These are phyloP conservation scores for Pherbina coryleti DNA, from an alignment of 2,888 invertebrate genomes.

Conservation along the genomic window DNA sequence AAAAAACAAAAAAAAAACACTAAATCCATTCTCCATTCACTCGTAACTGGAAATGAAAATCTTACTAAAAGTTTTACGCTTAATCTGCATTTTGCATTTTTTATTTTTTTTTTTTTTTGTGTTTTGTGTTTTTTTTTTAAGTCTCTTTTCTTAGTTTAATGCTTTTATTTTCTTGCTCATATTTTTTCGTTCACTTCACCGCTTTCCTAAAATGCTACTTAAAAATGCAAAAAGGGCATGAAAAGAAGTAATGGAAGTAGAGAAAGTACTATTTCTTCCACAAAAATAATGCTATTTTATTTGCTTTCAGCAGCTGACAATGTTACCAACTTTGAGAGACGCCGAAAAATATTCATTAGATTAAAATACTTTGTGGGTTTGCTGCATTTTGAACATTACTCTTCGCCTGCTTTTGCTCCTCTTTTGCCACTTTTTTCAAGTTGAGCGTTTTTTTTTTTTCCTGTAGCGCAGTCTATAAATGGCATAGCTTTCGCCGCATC, in stretches of 20 bases:
- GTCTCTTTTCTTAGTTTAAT: not conserved
- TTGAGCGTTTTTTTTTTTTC: not conserved
- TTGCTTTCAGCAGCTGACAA: constrained; percentile 27
- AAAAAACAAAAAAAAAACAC: constrained; percentile 19
- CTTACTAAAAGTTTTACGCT: constrained; percentile 21
- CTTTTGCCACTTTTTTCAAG: not conserved
- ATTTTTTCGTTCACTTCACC: not conserved
- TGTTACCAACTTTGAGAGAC: constrained; percentile 42
- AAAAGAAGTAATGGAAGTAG: not conserved
- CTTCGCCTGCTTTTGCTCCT: not conserved
- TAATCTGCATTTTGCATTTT: constrained; percentile 27
- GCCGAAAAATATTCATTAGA: constrained; percentile 49
- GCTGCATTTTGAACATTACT: not conserved
- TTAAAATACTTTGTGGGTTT: constrained; percentile 37
- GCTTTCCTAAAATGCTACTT: not conserved
- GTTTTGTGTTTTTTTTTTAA: not conserved
- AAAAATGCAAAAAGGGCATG: constrained; percentile 4
- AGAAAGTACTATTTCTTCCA: not conserved
- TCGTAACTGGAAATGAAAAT: constrained; percentile 15
- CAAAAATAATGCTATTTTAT: constrained; percentile 18
- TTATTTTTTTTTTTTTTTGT: not conserved
- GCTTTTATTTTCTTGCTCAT: not conserved
- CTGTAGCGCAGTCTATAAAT: not conserved
- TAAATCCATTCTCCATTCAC: not conserved
- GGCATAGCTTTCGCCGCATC: constrained; percentile 13